Evolutionary conservation across 2,888 invertebrate genomes (phyloP), one percentile per base, ranked within the genome.

Genomic region (Dyspetes luteomarginatus): DNA sequence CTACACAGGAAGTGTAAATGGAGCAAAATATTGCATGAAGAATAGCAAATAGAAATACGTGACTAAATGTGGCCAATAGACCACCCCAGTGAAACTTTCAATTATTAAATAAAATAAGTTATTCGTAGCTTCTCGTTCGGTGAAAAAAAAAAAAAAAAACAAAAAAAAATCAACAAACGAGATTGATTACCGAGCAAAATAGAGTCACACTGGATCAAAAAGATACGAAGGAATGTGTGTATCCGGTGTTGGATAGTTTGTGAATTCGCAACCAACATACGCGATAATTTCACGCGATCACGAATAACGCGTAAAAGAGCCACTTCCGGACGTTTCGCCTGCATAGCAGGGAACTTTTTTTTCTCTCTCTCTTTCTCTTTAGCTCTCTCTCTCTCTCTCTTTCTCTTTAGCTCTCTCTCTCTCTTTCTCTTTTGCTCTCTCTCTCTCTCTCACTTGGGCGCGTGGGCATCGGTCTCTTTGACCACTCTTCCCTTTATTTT

Each of bases 201-300:
- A 60, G 15, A 43, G 28, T 30, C 17, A 71, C 30, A 48, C 24
- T 22, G 48, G 62, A 74, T 74, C 36, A 15, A 58, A 36, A 28
- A 48, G 69, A 65, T 65, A 55, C 56, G 15, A 55, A 50, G 4
- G 52, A 62, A 30, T 43, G 71, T 78, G 71, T 55, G 65, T 50
- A 71, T 78, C 77, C 77, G 77, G 77, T 71, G 64, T 78, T 65
- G 77, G 71, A 65, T 71, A 71, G 77, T 65, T 72, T 65, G 72
- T 56, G 73, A 62, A 67, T 74, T 74, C 73, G 64, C 73, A 74
- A 74, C 55, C 64, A 74, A 64, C 64, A 55, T 64, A 68, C 73
- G 81, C 77, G 73, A 77, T 77, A 77, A 81, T 81, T 81, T 81
- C 81, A 73, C 81, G 81, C 77, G 81, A 81, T 77, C 81, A 81